Conservation (phyloP, 2,113 vertebrate genomes). For the Aspiorhynchus laticeps region DNA sequence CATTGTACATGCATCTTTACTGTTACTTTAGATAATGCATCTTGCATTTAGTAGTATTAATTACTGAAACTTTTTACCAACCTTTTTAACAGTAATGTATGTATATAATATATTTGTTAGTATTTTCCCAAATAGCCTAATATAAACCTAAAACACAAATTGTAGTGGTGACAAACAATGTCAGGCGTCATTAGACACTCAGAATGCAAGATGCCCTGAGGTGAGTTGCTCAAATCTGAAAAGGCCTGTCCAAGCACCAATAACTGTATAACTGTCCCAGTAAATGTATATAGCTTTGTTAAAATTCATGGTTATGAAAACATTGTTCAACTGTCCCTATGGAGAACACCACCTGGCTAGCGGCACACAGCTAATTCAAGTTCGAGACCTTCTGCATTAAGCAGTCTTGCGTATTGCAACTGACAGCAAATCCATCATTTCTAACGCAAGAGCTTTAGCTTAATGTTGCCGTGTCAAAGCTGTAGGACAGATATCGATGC, state of each 20-base stretch:
- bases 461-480: background rate
- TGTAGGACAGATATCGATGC: background rate
- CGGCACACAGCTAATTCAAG: background rate
- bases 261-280: background rate
- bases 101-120: no score
- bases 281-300: background rate
- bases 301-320: background rate
- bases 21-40: no score
- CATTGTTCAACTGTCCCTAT: background rate
- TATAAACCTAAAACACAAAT: background rate
- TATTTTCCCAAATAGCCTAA: no score
- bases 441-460: background rate
- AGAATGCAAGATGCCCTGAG: background rate
- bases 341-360: background rate
- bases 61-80: no score
- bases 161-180: no score
- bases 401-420: slow-evolving; percentile 63
- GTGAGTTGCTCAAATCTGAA: background rate
- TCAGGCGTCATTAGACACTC: no score
- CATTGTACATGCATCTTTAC: no score
- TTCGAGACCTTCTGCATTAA: background rate
- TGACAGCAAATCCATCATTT: slow-evolving; percentile 69
- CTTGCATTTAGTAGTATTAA: no score
- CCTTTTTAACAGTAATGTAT: no score
- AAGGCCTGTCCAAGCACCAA: background rate